Evolutionary conservation across 2,888 invertebrate genomes (phyloP).

Genomic region (Agonopterix heracliana): DNA sequence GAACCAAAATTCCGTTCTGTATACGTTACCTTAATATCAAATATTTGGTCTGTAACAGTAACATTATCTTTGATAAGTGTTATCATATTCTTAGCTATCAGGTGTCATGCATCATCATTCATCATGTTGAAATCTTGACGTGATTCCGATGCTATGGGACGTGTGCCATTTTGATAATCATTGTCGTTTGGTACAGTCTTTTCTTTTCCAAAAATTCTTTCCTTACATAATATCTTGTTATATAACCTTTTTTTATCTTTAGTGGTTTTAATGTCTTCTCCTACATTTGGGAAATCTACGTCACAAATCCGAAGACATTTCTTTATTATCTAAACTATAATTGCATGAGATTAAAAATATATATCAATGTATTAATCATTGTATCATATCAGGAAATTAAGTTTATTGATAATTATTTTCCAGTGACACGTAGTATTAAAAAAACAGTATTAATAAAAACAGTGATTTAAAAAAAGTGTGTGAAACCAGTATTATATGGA

Average conservation of each 20-base stretch:
- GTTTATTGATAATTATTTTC: background rate
- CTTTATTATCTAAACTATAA: background rate
- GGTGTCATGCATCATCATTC: conserved; percentile 56
- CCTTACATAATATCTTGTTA: background rate
- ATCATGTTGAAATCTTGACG: conserved; percentile 59
- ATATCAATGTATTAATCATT: too few relatives aligned
- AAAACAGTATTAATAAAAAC: conserved; percentile 24
- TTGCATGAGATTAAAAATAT: too few relatives aligned
- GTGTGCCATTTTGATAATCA: conserved; percentile 45
- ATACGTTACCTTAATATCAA: conserved; percentile 17
- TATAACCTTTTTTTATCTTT: background rate
- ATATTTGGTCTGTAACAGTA: conserved; percentile 5
- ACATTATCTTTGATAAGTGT: conserved; percentile 10
- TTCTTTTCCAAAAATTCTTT: background rate
- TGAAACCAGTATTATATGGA: conserved; percentile 42
- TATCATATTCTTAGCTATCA: conserved; percentile 14
- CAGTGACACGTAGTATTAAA: conserved; percentile 14
- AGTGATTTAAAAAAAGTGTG: conserved; percentile 14
- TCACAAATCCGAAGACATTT: background rate
- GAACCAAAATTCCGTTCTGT: conserved; percentile 6
- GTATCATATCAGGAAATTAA: background rate
- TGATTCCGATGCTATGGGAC: conserved; percentile 29
- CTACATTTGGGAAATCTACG: background rate
- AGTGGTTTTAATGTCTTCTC: background rate
- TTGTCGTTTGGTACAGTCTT: conserved; percentile 24